Evolutionary conservation across 2,113 vertebrate species (phyloP).

Genomic region (Hemibagrus wyckioides): DNA sequence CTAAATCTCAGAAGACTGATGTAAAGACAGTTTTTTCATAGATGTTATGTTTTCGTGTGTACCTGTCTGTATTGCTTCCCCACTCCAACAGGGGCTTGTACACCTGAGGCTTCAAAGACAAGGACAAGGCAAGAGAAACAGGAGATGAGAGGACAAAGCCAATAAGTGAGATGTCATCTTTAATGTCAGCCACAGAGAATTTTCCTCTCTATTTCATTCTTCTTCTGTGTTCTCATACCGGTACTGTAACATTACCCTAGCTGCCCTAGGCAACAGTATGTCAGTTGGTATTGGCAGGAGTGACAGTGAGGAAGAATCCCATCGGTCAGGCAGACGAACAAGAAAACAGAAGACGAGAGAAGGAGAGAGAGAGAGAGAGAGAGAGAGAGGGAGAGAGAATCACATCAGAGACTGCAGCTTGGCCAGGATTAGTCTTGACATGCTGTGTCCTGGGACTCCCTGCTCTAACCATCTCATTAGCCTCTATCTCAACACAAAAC

Average conservation of each 20-base stretch:
- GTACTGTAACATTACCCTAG: conserved; percentile 65
- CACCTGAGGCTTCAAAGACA: conserved; percentile 51
- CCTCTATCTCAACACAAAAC: conserved; percentile 46
- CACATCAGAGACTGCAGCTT: conserved; percentile 38
- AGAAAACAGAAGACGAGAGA: conserved; percentile 3
- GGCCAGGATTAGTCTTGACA: conserved; percentile 50
- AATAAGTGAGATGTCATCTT: conserved; percentile 71
- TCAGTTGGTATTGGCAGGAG: conserved; percentile 66
- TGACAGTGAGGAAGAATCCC: conserved; percentile 62
- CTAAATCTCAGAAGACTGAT: conserved; percentile 56
- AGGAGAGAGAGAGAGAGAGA: conserved; percentile 1
- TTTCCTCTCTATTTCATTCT: conserved; percentile 38
- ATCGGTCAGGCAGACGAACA: conserved; percentile 34
- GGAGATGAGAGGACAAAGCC: conserved; percentile 63
- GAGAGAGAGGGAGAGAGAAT: conserved; percentile 36
- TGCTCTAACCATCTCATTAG: conserved; percentile 44
- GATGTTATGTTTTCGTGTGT: neutral
- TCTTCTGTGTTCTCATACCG: conserved; percentile 39
- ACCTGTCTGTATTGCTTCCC: conserved; percentile 17
- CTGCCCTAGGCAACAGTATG: conserved; percentile 67
- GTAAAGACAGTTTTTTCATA: conserved; percentile 53
- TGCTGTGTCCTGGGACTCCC: conserved; percentile 38
- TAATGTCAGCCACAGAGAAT: conserved; percentile 66
- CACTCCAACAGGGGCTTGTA: conserved; percentile 40
- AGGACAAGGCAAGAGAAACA: conserved; percentile 51